These are phyloP conservation scores for Chaenocephalus aceratus DNA, from an alignment of 2,113 vertebrate species.

Conservation along the genomic window DNA sequence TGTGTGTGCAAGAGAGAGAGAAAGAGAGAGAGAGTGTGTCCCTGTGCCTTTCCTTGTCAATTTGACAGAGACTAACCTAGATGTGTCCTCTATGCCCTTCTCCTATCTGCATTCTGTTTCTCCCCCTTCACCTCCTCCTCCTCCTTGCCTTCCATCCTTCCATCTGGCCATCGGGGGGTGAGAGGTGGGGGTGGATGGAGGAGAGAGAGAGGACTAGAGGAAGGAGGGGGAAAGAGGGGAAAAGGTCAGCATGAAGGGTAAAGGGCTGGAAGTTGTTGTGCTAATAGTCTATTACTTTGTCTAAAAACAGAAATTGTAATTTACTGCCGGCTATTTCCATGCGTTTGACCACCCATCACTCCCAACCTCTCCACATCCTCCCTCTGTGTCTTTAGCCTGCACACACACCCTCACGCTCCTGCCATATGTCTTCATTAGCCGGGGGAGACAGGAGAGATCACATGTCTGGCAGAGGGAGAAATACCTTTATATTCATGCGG, in stretches of 20 bases:
- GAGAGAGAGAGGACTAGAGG: slow-evolving; percentile 8
- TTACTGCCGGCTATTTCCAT: slow-evolving; percentile 9
- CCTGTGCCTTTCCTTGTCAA: slow-evolving; percentile 79
- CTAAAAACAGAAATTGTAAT: slow-evolving; percentile 41
- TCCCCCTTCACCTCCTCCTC: slow-evolving; percentile 5
- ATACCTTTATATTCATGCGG: slow-evolving; percentile 61
- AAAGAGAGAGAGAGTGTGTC: slow-evolving; percentile 37
- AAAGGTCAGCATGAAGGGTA: slow-evolving; percentile 51
- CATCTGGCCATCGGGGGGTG: slow-evolving; percentile 65
- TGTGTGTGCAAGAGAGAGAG: slow-evolving; percentile 7
- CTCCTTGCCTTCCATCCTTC: slow-evolving; percentile 49
- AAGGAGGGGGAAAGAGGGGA: neutral
- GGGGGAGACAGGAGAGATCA: slow-evolving; percentile 62
- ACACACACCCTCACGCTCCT: slow-evolving; percentile 22
- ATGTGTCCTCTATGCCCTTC: slow-evolving; percentile 78
- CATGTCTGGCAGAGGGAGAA: slow-evolving; percentile 66
- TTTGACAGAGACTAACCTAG: slow-evolving; percentile 74
- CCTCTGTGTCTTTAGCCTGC: slow-evolving; percentile 8
- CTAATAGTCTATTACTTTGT: slow-evolving; percentile 38
- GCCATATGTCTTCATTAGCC: slow-evolving; percentile 80
- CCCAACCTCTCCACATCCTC: slow-evolving; percentile 24
- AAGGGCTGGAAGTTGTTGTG: slow-evolving; percentile 42
- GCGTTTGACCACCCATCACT: slow-evolving; percentile 5
- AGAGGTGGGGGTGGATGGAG: slow-evolving; percentile 40
- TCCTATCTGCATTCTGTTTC: slow-evolving; percentile 60